phyloP scores from a whole-genome alignment of 2,888 invertebrate species.

The Torymus aiolomorphi region DNA sequence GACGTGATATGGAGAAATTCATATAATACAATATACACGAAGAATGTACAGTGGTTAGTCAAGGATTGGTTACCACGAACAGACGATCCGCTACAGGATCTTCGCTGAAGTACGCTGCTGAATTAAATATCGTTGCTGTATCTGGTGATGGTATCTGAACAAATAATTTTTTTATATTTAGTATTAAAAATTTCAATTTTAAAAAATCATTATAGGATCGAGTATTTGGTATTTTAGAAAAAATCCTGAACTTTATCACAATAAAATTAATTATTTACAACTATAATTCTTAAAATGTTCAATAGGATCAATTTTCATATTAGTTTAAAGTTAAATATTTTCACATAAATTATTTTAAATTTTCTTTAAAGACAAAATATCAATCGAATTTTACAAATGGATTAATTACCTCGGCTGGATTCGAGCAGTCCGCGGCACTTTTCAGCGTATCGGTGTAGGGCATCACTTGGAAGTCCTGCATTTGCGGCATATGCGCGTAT shows the following conservation, averaged over 20 bases:
- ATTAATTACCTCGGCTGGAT: conserved; percentile 31
- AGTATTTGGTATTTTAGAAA: too few relatives aligned
- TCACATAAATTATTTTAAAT: neutral
- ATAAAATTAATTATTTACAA: too few relatives aligned
- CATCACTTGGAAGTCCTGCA: conserved; percentile 40
- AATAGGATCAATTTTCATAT: too few relatives aligned
- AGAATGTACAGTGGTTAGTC: conserved; percentile 71
- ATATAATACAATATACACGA: conserved; percentile 73
- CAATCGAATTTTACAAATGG: neutral
- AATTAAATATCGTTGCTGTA: conserved; percentile 70
- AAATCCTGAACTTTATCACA: too few relatives aligned
- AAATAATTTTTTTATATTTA: conserved; percentile 11
- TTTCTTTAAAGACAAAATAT: neutral
- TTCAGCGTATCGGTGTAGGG: conserved; percentile 34
- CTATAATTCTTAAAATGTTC: too few relatives aligned
- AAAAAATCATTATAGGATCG: neutral
- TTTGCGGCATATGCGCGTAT: conserved; percentile 51
- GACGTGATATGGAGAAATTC: conserved; percentile 63
- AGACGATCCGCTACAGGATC: conserved; percentile 73
- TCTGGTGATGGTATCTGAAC: conserved; percentile 63
- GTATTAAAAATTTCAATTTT: neutral
- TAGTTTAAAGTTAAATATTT: too few relatives aligned
- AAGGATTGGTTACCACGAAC: conserved; percentile 73
- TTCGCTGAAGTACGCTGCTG: conserved; percentile 73
- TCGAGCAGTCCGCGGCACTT: conserved; percentile 24